Percentiles rank a stretch among this genome's conserved stretches.
phyloP scores from a whole-genome alignment of 2,113 vertebrate genomes.

The Maccullochella peelii region DNA sequence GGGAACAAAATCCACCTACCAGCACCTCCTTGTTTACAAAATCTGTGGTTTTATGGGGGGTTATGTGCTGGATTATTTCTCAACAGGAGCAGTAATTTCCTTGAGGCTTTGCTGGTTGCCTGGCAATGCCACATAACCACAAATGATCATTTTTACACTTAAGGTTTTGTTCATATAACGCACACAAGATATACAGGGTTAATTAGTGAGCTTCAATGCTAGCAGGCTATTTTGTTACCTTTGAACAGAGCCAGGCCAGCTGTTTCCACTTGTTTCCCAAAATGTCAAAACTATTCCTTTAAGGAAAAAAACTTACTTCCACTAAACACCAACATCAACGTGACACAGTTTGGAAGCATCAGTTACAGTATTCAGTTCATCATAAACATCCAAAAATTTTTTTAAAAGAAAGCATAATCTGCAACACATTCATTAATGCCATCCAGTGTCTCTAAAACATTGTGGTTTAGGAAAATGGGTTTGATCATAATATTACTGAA shows the following conservation, averaged over 20 bases:
- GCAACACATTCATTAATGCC: conserved; percentile 75
- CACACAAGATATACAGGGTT: not conserved
- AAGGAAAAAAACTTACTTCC: conserved; percentile 2
- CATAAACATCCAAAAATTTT: conserved; percentile 50
- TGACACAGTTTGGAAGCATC: conserved; percentile 41
- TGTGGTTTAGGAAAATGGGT: conserved; percentile 26
- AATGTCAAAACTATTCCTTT: conserved; percentile 28
- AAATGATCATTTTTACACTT: not conserved
- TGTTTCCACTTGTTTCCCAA: not conserved
- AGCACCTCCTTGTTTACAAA: too few relatives aligned
- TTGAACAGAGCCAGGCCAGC: not conserved
- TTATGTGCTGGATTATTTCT: not conserved
- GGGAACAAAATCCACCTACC: too few relatives aligned
- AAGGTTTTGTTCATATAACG: not conserved
- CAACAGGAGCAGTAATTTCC: not conserved
- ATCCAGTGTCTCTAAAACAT: conserved; percentile 79
- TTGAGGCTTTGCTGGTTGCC: not conserved
- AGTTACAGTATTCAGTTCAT: conserved; percentile 54
- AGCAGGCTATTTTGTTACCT: not conserved
- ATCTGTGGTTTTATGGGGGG: too few relatives aligned
- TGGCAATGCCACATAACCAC: not conserved
- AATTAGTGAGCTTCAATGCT: not conserved
- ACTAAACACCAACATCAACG: conserved; percentile 32
- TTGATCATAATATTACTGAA: conserved; percentile 31
- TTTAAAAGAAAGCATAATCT: too few relatives aligned